These are phyloP conservation scores for Parnassius glacialis DNA, from an alignment of 2,888 invertebrate genomes.

Conservation along the genomic window DNA sequence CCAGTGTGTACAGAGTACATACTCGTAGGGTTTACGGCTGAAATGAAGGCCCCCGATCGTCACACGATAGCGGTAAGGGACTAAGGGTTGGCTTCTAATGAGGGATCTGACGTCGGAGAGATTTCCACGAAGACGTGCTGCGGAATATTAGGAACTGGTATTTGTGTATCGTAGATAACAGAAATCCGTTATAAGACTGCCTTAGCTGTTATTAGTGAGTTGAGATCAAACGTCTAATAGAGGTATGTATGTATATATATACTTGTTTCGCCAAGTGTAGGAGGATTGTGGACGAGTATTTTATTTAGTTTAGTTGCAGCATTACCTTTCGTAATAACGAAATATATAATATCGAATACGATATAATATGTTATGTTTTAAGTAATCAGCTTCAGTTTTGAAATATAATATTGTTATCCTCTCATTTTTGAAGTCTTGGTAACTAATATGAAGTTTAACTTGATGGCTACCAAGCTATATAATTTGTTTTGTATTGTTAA, in stretches of 20 bases:
- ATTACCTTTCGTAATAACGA: neutral
- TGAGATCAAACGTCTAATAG: conserved; percentile 24
- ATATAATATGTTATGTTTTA: neutral
- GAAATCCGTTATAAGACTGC: conserved; percentile 24
- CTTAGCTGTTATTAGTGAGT: conserved; percentile 24
- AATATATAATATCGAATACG: no score
- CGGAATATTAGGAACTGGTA: conserved; percentile 16
- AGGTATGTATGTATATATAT: conserved; percentile 2
- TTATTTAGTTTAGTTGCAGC: conserved; percentile 12
- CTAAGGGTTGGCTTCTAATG: conserved; percentile 53
- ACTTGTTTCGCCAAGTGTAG: conserved; percentile 13
- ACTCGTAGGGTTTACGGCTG: conserved; percentile 40
- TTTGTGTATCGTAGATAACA: conserved; percentile 24
- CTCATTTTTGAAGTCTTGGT: no score
- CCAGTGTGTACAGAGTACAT: conserved; percentile 8
- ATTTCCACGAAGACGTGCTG: conserved; percentile 20
- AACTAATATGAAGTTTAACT: no score
- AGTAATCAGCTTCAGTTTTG: no score
- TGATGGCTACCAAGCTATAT: no score
- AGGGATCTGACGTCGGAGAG: conserved; percentile 42
- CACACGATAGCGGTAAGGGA: conserved; percentile 50
- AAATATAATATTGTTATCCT: no score
- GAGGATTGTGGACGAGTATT: conserved; percentile 15
- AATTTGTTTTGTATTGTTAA: no score
- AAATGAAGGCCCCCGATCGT: conserved; percentile 48